Base-by-base conservation (phyloP, 2,888 invertebrate genomes). In the Noctua janthe region DNA sequence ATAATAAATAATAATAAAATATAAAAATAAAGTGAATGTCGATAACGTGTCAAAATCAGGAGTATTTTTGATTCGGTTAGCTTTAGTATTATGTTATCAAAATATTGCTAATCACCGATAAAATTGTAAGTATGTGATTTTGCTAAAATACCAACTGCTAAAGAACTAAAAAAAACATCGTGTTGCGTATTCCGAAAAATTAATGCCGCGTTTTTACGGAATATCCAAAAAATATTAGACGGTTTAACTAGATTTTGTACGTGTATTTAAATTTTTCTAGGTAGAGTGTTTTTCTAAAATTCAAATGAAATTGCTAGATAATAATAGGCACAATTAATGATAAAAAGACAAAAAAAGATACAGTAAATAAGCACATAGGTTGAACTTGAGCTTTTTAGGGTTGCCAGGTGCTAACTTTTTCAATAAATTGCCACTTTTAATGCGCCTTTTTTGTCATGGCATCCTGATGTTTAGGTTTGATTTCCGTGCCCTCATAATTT, bases 51-150 rank as follows among this genome's bases (percentile, higher is more conserved):
- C 20, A 49, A 67, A 83, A 84, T 83, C 29, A 49, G 62, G 20
- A 29, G 29, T 43, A 39, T 67, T 81, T 77, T 67, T 1, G 67
- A 66, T 72, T 80, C n/a, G 47, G 80, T 67, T 70, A 47, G 39
- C 39, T 69, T 70, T 43, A 62, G 66, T 56, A 43, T 67, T 67
- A 59, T 72, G 3, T 23, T 66, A 83, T 87, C 71, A 71, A 72
- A 49, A 64, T 67, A 70, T 76, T 62, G 35, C 51, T 87, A 79
- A 87, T 74, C 74, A 17, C 11, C 5, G 35, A 76, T 59, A 73
- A 70, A 64, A 62, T 29, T 73, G 13, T 43, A 35, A 49, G n/a
- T 64, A 67, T 71, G 73, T 62, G 49, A 76, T 76, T 83, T 83
- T 56, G 5, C n/a, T 15, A 70, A 82, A 86, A 54, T 70, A 70